phyloP scores from a whole-genome alignment of 2,113 vertebrate species.

The Fregata magnificens region DNA sequence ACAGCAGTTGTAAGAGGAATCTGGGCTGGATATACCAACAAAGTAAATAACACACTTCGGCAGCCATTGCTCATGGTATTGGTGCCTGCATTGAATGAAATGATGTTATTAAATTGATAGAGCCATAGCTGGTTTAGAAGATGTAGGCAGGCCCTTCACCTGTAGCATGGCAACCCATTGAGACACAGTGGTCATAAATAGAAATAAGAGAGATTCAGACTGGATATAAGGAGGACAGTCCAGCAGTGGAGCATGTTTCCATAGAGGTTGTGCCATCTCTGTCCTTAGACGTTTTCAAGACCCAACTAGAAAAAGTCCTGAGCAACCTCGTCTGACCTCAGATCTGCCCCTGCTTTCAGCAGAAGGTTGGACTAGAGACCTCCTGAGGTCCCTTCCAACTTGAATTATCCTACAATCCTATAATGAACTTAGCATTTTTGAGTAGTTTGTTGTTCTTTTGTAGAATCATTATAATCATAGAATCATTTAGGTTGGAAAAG shows the following conservation, averaged over 20 bases:
- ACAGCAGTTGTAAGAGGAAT: not conserved
- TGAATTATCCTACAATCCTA: not conserved
- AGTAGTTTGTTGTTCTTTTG: not conserved
- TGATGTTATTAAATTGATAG: not conserved
- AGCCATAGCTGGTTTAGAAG: not conserved
- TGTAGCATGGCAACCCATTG: fast-evolving
- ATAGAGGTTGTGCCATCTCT: not conserved
- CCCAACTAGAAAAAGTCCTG: not conserved
- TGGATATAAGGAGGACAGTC: not conserved
- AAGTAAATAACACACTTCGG: not conserved
- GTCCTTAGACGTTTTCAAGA: not conserved
- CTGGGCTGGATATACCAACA: not conserved
- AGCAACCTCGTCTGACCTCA: not conserved
- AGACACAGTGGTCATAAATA: fast-evolving
- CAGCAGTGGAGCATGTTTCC: not conserved
- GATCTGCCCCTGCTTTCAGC: not conserved
- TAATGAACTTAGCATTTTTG: not conserved
- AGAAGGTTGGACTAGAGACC: not conserved
- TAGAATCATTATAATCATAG: not conserved
- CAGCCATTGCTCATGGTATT: not conserved
- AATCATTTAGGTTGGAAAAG: not conserved
- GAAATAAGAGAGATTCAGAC: not conserved
- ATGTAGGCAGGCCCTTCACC: not conserved
- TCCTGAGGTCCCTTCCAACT: not conserved
- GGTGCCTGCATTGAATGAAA: not conserved